Evolutionary conservation across 2,113 vertebrate genomes (phyloP).

Genomic region (Catagonus wagneri): DNA sequence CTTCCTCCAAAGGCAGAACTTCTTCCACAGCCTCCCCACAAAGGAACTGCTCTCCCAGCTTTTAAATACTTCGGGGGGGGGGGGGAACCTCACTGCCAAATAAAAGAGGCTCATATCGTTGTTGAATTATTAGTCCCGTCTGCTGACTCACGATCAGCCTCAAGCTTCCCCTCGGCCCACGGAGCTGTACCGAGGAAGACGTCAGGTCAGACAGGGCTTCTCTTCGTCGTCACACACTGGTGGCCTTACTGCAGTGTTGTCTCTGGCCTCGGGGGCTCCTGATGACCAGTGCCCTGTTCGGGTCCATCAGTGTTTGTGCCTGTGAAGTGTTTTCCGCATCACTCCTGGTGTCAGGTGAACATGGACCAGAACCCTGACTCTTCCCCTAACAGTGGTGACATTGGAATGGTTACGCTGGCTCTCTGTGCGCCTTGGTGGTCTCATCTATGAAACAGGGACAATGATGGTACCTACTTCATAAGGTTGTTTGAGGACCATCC

Average conservation of each 20-base stretch:
- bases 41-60: neutral
- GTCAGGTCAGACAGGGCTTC: neutral
- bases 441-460: neutral
- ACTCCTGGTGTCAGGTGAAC: neutral
- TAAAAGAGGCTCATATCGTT: neutral
- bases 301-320: neutral
- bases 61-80: neutral
- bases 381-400: neutral
- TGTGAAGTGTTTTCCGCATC: neutral
- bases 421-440: neutral
- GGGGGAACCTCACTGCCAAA: neutral
- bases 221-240: accelerated
- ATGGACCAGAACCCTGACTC: neutral
- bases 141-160: neutral
- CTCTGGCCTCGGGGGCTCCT: neutral
- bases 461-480: neutral
- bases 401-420: neutral
- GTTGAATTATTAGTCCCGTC: neutral
- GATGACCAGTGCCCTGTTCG: neutral
- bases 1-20: neutral
- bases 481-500: neutral
- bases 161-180: accelerated
- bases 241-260: neutral
- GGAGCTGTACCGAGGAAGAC: neutral
- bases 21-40: neutral